phyloP scores from a whole-genome alignment of 2,113 vertebrate genomes.

The Zosterops pallidus region DNA sequence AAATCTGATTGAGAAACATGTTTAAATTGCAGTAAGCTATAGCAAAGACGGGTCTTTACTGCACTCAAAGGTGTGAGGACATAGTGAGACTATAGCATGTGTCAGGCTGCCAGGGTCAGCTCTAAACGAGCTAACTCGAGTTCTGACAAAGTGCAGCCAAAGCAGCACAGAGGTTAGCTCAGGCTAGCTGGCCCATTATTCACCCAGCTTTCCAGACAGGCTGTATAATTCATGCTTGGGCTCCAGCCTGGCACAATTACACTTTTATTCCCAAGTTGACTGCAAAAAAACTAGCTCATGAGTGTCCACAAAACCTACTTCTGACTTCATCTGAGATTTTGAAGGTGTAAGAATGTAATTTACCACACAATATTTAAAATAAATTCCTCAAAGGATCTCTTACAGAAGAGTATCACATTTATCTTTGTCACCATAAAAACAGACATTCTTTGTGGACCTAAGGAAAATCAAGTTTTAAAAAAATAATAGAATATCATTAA shows the following conservation, averaged over 20 bases:
- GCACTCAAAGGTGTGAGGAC: background rate
- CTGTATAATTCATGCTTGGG: background rate
- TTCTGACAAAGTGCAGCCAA: conserved; percentile 24
- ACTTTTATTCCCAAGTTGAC: background rate
- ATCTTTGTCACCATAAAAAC: background rate
- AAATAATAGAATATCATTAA: background rate
- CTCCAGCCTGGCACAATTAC: background rate
- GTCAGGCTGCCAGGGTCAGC: background rate
- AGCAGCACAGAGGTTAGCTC: conserved; percentile 17
- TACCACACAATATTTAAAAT: background rate
- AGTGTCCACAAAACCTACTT: background rate
- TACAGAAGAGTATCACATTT: background rate
- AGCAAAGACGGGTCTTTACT: background rate
- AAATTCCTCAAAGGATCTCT: background rate
- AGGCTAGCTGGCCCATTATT: background rate
- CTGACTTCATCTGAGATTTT: background rate
- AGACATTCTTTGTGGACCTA: background rate
- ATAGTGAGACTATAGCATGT: accelerated
- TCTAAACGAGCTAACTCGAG: background rate
- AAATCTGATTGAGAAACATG: background rate
- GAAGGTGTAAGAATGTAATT: background rate
- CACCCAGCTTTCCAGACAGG: background rate
- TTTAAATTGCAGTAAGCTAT: background rate
- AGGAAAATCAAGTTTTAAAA: background rate
- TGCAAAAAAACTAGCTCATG: background rate